phyloP scores from a whole-genome alignment of 1,140 invertebrate genomes.

The Drosophila aff. region DNA sequence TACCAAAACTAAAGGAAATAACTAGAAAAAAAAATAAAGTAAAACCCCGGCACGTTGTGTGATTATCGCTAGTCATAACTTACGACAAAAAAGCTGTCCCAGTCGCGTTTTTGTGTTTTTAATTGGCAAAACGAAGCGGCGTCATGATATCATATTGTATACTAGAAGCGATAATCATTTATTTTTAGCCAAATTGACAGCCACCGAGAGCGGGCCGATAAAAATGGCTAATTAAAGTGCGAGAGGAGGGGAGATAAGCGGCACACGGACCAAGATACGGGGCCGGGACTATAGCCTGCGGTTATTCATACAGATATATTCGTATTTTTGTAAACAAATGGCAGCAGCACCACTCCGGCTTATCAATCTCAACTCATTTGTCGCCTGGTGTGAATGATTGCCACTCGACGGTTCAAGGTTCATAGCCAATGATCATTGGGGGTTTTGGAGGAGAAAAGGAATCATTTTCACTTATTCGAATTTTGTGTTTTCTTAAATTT shows the following conservation, averaged over 20 bases:
- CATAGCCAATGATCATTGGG: conserved; percentile 31
- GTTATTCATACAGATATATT: background rate
- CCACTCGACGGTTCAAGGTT: conserved; percentile 58
- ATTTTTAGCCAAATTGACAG: conserved; percentile 82
- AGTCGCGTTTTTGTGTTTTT: conserved; percentile 67
- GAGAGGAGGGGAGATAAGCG: conserved; percentile 9
- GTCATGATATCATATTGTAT: conserved; percentile 77
- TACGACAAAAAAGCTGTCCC: conserved; percentile 38
- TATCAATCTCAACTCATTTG: conserved; percentile 56
- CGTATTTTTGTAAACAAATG: conserved; percentile 29
- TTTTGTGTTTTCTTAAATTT: conserved; percentile 19
- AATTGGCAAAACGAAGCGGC: conserved; percentile 75
- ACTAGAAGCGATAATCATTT: conserved; percentile 76
- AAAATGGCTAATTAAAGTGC: conserved; percentile 62
- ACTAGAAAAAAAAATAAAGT: conserved; percentile 34
- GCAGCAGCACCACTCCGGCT: conserved; percentile 21
- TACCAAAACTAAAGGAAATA: conserved; percentile 23
- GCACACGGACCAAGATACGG: conserved; percentile 1
- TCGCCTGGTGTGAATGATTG: conserved; percentile 58
- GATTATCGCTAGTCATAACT: conserved; percentile 79
- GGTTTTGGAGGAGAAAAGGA: background rate
- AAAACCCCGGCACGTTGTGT: conserved; percentile 41
- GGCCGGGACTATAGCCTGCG: background rate
- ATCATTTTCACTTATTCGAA: conserved; percentile 31
- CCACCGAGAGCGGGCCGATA: conserved; percentile 59